These are phyloP conservation scores for Panthera leo DNA, from an alignment of 2,113 vertebrate genomes.

Conservation along the genomic window DNA sequence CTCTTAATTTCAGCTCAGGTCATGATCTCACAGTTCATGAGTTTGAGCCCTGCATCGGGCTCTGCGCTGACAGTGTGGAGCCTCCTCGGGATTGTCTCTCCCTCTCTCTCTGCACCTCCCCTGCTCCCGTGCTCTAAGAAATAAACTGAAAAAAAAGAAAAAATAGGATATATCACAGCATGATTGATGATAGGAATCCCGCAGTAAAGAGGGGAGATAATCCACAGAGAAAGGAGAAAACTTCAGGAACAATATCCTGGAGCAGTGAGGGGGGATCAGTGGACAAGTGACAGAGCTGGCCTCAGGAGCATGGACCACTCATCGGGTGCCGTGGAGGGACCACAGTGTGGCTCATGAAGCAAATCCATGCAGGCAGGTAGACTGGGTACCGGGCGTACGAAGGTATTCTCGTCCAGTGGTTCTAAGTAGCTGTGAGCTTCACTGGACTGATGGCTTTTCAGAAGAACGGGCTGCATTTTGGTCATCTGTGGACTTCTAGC, in stretches of 20 bases:
- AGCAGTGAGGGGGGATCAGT: not conserved
- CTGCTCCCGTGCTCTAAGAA: too few relatives aligned
- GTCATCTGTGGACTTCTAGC: not conserved
- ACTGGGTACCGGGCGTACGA: not conserved
- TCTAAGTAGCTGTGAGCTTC: not conserved
- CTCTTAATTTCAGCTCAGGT: too few relatives aligned
- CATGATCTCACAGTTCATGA: too few relatives aligned
- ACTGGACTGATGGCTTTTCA: not conserved
- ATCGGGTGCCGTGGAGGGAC: fast-evolving
- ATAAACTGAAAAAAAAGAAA: not conserved
- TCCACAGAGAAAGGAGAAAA: not conserved
- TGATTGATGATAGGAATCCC: not conserved
- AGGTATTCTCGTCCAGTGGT: not conserved
- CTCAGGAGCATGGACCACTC: not conserved
- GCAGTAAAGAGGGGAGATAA: not conserved
- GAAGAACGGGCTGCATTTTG: not conserved
- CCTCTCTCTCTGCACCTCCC: too few relatives aligned
- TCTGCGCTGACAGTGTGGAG: too few relatives aligned
- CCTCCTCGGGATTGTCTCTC: too few relatives aligned
- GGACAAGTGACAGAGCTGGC: not conserved
- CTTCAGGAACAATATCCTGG: not conserved
- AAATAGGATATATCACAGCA: not conserved
- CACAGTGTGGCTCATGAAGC: not conserved
- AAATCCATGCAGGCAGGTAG: not conserved
- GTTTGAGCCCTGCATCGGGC: too few relatives aligned